Conservation (phyloP, 2,113 vertebrate species). For the Crotalus helleri region DNA sequence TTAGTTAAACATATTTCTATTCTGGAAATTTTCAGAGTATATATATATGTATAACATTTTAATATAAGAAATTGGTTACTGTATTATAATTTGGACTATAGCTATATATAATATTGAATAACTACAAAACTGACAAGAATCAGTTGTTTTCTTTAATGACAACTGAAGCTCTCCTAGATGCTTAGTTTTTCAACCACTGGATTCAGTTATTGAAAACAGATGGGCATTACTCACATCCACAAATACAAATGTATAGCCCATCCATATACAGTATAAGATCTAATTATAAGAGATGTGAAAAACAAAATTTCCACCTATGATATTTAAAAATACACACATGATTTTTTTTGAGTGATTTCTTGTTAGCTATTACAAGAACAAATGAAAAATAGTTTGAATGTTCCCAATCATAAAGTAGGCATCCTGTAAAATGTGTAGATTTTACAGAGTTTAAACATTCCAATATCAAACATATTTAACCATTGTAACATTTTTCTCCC, state of each 20-base stretch:
- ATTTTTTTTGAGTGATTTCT: not conserved
- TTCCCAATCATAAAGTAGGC: conserved; percentile 21
- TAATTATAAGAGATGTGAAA: conserved; percentile 46
- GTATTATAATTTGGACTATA: conserved; percentile 32
- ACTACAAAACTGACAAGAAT: conserved; percentile 42
- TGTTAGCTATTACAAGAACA: not conserved
- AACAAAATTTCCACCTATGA: conserved; percentile 28
- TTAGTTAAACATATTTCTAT: conserved; percentile 37
- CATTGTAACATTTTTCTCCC: not conserved
- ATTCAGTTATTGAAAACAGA: conserved; percentile 47
- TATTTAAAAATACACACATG: conserved; percentile 27
- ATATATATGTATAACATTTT: rapidly evolving
- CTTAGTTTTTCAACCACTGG: conserved; percentile 42
- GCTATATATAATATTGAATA: conserved; percentile 26
- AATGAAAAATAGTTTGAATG: not conserved
- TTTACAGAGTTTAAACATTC: conserved; percentile 24
- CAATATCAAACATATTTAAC: conserved; percentile 36
- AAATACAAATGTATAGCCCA: conserved; percentile 43
- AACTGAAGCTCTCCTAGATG: conserved; percentile 16
- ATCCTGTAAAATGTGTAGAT: conserved; percentile 27
- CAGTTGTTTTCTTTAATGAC: conserved; percentile 29
- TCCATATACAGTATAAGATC: conserved; percentile 41
- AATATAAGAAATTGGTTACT: conserved; percentile 36
- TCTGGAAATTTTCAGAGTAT: conserved; percentile 21
- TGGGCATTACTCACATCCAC: conserved; percentile 45